Base-by-base conservation (phyloP, 2,797 vertebrate species). In the Sorex maritimensis region DNA sequence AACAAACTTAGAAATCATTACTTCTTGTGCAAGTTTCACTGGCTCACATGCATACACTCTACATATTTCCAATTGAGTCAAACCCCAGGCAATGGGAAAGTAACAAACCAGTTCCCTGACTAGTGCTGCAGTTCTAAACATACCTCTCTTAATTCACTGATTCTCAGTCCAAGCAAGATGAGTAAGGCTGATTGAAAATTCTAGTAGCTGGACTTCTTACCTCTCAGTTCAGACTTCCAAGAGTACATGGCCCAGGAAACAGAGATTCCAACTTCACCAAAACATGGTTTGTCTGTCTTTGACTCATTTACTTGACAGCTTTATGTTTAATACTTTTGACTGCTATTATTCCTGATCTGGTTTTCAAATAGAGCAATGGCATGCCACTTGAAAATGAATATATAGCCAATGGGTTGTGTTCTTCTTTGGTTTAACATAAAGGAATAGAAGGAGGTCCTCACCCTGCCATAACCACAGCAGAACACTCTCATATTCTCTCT, bases 91-190 rank as follows among this genome's bases (percentile, higher is more conserved):
- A 41, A 30, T 61, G 38, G 19, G 26, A 55, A 73, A 55, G 34
- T 17, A 44, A 65, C 10, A 14, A 49, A 67, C 67, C 46, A 34
- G 34, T 34, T 34, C 67, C 11, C 55, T 24, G 9, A 26, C 78
- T 21, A 8, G 21, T 58, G 68, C 52, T 82, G 78, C 58, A 68
- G 44, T 91, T 89, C 81, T 80, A 55, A 88, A 19, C 24, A 15
- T 0, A 0, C 14, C 5, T 69, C 24, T 34, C 0, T 72, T 26
- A 75, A 71, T 15, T 61, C 11, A 19, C 71, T 71, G 15, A 21
- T 73, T 82, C 81, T 81, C 67, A 61, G n/a, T 1, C 28, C 15
- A 67, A 79, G 44, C 58, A 28, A 67, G 28, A 28, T 67, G 61
- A 24, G 17, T 21, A 19, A 21, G 10, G 61, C 61, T 63, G 65